Base-by-base conservation (phyloP, 2,113 vertebrate species). In the Amphiprion percula region DNA sequence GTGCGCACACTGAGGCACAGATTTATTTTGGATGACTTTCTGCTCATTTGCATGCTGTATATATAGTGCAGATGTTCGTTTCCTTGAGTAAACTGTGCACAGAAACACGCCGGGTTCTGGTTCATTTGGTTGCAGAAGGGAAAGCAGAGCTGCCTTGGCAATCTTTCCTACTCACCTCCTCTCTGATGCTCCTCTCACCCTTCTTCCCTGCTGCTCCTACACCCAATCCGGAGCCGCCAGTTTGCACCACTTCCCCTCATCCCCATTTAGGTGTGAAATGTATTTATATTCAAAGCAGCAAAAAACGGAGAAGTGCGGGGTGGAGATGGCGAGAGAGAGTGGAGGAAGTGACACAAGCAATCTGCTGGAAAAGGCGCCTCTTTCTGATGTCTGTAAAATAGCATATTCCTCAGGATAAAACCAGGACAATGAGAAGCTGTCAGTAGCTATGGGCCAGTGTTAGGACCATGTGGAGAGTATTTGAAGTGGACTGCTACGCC, bases 231-330 rank as follows among this genome's bases (percentile, higher is more conserved):
- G 54, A 74, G 79, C 76, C 77, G 77, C 7, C 30, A 68, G 79
- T 85, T 79, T 92, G 80, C 86, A 82, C 67, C 78, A 64, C 75
- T 83, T 79, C 82, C 58, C 68, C 75, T 86, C 83, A 82, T 83
- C 83, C 88, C 59, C 68, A 74, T 83, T 90, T 83, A 89, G 80
- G 81, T 90, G 86, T 92, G 87, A 92, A 93, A 91, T 91, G 74
- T 84, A 88, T 90, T 91, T 88, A 81, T 90, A 88, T 89, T 91
- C 80, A 82, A 82, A 80, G 84, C 47, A 10, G 65, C 65, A 61
- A 77, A 76, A 82, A 67, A 78, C 0, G 5, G 52, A 61, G 59
- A 68, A 71, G 59, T 52, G 66, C 17, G n/a, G 54, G 52, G 67
- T 0, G 5, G 47, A 64, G 59, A 63, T 66, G 59, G 47, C n/a